phyloP scores from a whole-genome alignment of 2,888 invertebrate genomes.

The Chorisops tibialis region DNA sequence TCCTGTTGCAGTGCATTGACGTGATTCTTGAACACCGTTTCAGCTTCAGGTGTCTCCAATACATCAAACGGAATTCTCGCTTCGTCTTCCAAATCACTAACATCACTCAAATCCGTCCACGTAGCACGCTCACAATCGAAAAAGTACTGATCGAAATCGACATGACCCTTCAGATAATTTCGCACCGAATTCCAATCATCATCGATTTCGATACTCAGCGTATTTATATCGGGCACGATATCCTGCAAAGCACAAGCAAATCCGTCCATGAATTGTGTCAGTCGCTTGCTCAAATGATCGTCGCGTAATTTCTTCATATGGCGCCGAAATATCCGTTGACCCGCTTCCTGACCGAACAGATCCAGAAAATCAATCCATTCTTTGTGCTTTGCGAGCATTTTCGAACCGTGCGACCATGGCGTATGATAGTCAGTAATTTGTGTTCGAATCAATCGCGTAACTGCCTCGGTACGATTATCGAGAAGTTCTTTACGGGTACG shows the following conservation, averaged over 20 bases:
- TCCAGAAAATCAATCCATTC: conserved; percentile 88
- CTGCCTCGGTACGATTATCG: conserved; percentile 87
- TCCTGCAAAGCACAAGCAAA: conserved; percentile 73
- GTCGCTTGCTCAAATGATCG: conserved; percentile 71
- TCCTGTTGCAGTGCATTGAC: conserved; percentile 88
- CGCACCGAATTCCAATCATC: conserved; percentile 89
- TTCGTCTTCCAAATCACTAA: conserved; percentile 60
- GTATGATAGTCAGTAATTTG: conserved; percentile 81
- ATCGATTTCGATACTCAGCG: conserved; percentile 55
- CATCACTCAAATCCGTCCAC: conserved; percentile 71
- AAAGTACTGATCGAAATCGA: conserved; percentile 92
- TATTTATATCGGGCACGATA: conserved; percentile 72
- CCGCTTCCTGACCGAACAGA: conserved; percentile 82
- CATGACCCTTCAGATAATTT: conserved; percentile 81
- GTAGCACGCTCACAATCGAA: conserved; percentile 76
- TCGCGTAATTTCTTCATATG: conserved; percentile 79
- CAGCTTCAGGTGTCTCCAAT: conserved; percentile 85
- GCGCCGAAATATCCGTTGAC: conserved; percentile 71
- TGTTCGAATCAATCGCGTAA: conserved; percentile 78
- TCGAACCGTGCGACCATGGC: conserved; percentile 81
- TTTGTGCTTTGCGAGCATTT: conserved; percentile 79
- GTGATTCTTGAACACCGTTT: conserved; percentile 87
- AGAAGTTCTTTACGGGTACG: conserved; percentile 81
- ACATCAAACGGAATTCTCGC: conserved; percentile 89
- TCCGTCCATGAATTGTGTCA: conserved; percentile 73